These are phyloP conservation scores for Steatocranus sp. DNA, from an alignment of 2,797 vertebrate species.

Conservation along the genomic window DNA sequence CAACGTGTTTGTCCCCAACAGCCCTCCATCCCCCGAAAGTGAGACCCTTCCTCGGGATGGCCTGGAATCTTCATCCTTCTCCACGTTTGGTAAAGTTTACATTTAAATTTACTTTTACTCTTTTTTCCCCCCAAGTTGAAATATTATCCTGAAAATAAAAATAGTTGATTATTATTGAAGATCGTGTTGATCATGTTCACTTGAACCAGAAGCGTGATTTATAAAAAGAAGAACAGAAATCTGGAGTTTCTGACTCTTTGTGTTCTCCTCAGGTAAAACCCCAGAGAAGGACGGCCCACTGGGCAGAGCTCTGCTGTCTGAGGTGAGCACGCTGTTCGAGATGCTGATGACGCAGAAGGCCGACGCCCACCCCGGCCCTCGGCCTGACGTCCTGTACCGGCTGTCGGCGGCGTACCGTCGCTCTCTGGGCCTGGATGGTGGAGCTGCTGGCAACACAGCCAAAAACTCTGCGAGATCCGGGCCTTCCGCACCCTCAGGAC, in stretches of 20 bases:
- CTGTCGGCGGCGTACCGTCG: conserved; percentile 82
- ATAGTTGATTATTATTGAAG: not conserved
- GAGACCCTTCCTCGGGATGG: conserved; percentile 27
- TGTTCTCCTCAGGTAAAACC: conserved; percentile 62
- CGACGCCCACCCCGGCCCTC: conserved; percentile 71
- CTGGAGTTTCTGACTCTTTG: not conserved
- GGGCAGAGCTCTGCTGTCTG: conserved; percentile 85
- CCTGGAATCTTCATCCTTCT: conserved; percentile 81
- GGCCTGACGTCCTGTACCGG: conserved; percentile 81
- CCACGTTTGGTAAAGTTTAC: conserved; percentile 82
- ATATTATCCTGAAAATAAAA: not conserved
- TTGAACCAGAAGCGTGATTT: not conserved
- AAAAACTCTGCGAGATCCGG: conserved; percentile 18
- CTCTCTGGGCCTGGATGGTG: conserved; percentile 75
- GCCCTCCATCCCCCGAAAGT: conserved; percentile 52
- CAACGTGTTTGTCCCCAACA: conserved; percentile 82
- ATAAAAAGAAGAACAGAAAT: not conserved
- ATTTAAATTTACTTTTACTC: not conserved
- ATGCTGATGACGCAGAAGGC: conserved; percentile 88
- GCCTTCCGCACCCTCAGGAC: not conserved
- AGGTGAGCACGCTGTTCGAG: conserved; percentile 93
- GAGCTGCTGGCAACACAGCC: not conserved
- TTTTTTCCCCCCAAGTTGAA: not conserved
- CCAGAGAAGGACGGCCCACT: conserved; percentile 70
- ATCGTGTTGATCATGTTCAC: not conserved